These are phyloP conservation scores for Podotricha telesiphe DNA, from an alignment of 2,888 invertebrate species.

Conservation along the genomic window DNA sequence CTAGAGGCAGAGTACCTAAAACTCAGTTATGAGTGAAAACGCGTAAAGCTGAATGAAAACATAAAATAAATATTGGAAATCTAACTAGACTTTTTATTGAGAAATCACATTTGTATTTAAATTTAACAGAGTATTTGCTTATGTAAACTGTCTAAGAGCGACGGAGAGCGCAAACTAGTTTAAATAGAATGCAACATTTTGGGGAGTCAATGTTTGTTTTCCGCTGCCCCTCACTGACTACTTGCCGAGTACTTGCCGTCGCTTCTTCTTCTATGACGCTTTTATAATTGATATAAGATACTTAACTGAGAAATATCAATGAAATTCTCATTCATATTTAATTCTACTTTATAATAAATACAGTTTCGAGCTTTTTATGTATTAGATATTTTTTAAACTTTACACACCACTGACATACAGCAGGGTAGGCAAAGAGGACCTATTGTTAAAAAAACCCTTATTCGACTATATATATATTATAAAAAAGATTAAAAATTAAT, in stretches of 20 bases:
- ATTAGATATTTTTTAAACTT: background rate
- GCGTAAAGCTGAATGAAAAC: too few species aligned
- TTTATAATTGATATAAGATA: background rate
- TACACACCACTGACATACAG: too few species aligned
- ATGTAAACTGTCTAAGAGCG: background rate
- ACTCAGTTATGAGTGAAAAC: too few species aligned
- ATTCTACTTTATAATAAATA: background rate
- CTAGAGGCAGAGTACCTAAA: too few species aligned
- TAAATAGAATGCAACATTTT: background rate
- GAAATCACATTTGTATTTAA: background rate
- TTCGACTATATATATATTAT: too few species aligned
- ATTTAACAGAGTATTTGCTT: conserved; percentile 5
- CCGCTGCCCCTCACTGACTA: background rate
- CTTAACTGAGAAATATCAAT: background rate
- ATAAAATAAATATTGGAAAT: background rate
- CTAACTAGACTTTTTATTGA: background rate
- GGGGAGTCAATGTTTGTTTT: background rate
- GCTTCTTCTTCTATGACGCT: background rate
- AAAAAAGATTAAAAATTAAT: too few species aligned
- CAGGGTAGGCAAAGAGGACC: too few species aligned
- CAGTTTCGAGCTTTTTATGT: background rate
- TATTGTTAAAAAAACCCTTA: too few species aligned
- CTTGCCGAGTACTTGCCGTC: background rate
- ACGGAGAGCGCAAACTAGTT: background rate
- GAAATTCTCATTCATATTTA: background rate